phyloP scores from a whole-genome alignment of 2,797 vertebrate species.

The Esox lucius region DNA sequence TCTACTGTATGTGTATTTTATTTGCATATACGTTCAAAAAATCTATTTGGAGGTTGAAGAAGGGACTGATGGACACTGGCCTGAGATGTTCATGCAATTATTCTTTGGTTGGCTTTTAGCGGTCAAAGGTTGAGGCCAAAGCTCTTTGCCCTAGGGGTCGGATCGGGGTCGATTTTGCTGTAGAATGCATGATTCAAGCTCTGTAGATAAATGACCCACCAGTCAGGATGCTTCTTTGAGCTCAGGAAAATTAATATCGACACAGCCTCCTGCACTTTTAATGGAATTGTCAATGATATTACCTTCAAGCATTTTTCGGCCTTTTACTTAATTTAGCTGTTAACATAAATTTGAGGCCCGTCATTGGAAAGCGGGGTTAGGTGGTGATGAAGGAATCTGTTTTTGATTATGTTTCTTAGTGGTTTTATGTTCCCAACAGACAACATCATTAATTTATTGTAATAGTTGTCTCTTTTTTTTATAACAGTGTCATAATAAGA shows the following conservation, averaged over 20 bases:
- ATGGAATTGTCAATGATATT: slow-evolving; percentile 81
- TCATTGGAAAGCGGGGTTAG: slow-evolving; percentile 50
- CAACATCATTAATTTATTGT: neutral
- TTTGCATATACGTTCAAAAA: slow-evolving; percentile 20
- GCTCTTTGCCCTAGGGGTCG: slow-evolving; percentile 64
- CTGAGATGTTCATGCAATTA: slow-evolving; percentile 41
- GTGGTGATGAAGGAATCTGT: slow-evolving; percentile 36
- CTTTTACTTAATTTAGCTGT: slow-evolving; percentile 83
- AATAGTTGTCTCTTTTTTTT: neutral
- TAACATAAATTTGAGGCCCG: slow-evolving; percentile 74
- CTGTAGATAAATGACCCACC: slow-evolving; percentile 79
- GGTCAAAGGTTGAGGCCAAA: slow-evolving; percentile 68
- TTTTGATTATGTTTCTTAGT: slow-evolving; percentile 15
- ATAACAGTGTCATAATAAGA: neutral
- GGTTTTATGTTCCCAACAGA: neutral
- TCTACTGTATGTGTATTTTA: neutral
- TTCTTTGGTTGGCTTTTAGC: slow-evolving; percentile 45
- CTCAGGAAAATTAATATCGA: slow-evolving; percentile 85
- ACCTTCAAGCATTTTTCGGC: slow-evolving; percentile 79
- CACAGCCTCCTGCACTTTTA: slow-evolving; percentile 79
- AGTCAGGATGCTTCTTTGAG: slow-evolving; percentile 77
- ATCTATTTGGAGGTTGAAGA: slow-evolving; percentile 14
- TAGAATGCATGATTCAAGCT: slow-evolving; percentile 69
- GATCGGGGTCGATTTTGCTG: slow-evolving; percentile 70
- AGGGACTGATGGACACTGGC: slow-evolving; percentile 12